Base-by-base conservation (phyloP, 2,113 vertebrate species). In the Atractosteus spatula region DNA sequence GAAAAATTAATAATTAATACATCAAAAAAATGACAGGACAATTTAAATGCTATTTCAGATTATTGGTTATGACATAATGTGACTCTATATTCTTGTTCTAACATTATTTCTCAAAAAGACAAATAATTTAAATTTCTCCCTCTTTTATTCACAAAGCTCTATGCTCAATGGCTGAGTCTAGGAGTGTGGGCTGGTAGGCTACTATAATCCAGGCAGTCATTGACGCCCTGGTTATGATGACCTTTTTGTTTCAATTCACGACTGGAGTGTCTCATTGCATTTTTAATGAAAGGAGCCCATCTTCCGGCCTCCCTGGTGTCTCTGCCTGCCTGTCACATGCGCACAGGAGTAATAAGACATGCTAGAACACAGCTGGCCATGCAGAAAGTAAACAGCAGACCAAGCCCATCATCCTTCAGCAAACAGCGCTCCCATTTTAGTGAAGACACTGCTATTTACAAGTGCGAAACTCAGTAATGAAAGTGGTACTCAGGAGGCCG, bases 401-500 rank as follows among this genome's bases (percentile, higher is more conserved):
- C 70, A 71, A 73, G 78, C 81, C 86, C 79, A 42, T 72, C 80
- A 83, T 85, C 87, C 85, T 84, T 68, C 13, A 82, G 89, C 83
- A 91, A 93, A 93, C 77, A 80, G 80, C 79, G 74, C 74, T 62
- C 74, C 79, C 76, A 78, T 89, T 91, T 89, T 87, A 88, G 82
- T 79, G 79, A 88, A 79, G 78, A 78, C 76, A 11, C 78, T 91
- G 90, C 65, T 91, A 92, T 94, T 96, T 94, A 89, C 91, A 88
- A 68, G 72, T 61, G 76, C 82, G 78, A 80, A 78, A 79, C 81
- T 80, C 81, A 62, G 81, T 91, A 92, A 85, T 92, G 89, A 91
- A 89, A 92, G 76, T 44, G 72, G 80, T 71, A 75, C 79, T 80
- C 73, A 64, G 80, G 76, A 80, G 82, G 70, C 41, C 0, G 12